phyloP scores from a whole-genome alignment of 2,888 invertebrate species.

The Andrena haemorrhoa region DNA sequence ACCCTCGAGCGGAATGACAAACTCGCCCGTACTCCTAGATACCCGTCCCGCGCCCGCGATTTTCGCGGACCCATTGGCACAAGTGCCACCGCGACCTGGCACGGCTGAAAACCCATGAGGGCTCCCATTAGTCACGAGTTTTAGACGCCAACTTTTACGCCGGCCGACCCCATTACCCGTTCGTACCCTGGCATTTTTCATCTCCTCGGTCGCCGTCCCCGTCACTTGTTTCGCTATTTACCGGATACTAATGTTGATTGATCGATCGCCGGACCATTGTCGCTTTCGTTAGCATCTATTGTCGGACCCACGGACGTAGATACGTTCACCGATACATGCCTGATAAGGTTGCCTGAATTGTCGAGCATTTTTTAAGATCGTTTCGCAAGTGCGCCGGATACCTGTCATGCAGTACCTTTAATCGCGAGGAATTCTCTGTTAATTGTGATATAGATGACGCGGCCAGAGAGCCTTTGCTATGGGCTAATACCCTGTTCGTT shows the following conservation, averaged over 20 bases:
- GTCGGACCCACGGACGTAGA: constrained; percentile 8
- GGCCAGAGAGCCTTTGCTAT: neutral
- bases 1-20: constrained; percentile 65
- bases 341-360: constrained; percentile 9
- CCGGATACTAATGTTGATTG: constrained; percentile 45
- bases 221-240: constrained; percentile 40
- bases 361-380: neutral
- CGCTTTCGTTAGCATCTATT: constrained; percentile 53
- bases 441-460: constrained; percentile 26
- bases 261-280: constrained; percentile 34
- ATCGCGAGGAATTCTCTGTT: constrained; percentile 1
- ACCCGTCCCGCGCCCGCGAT: constrained; percentile 22
- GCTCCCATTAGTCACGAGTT: constrained; percentile 41
- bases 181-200: constrained; percentile 6
- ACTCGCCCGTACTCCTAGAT: constrained; percentile 59
- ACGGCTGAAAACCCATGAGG: neutral
- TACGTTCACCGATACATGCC: constrained; percentile 33
- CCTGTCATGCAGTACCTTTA: neutral
- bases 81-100: neutral
- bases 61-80: constrained; percentile 13
- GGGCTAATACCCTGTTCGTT: too few relatives aligned
- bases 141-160: constrained; percentile 18
- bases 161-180: neutral
- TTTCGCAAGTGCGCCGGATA: neutral
- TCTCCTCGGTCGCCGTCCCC: neutral